Base-by-base conservation (phyloP, 1,140 invertebrate genomes). In the Heliconius melpomene region DNA sequence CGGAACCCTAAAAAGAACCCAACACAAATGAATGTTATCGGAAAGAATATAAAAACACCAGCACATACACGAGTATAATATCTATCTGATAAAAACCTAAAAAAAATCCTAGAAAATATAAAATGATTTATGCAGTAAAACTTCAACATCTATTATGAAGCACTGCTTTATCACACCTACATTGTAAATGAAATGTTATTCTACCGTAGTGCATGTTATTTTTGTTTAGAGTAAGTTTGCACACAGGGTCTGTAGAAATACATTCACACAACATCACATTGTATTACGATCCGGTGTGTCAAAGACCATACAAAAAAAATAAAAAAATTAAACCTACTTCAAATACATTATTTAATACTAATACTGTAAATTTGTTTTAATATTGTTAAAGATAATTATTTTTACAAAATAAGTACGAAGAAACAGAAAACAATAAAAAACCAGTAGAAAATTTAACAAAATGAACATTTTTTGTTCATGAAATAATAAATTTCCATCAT, bases 91-190 rank as follows among this genome's bases (percentile, higher is more conserved):
- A 29, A 11, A 66, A 66, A 66, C 9, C 40, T 66, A 29, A 29
- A 23, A 66, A 32, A 66, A 66, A 13, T 29, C 26, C 20, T 66
- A 6, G 23, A 29, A 66, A 66, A 26, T 66, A 29, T 11, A 60
- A 20, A 7, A 20, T 57, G 29, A 11, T 26, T 29, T 66, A 29
- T 29, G 26, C 29, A 66, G 60, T 66, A 29, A 26, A 66, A 66
- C 26, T 66, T 29, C 60, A 66, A 66, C 60, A 16, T 66, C 60
- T 29, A 66, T 66, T 66, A 66, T 66, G 13, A 66, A 66, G 60
- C 60, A 66, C 60, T 66, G 60, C 60, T 66, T 66, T 66, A 66
- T 66, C 60, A 66, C 60, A 66, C 60, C 26, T 66, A 29, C 60
- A 66, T 66, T 66, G 60, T 66, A 66, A 29, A 66, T 29, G 60